Conservation (phyloP, 2,888 invertebrate species). For the Crocallis elinguaria region DNA sequence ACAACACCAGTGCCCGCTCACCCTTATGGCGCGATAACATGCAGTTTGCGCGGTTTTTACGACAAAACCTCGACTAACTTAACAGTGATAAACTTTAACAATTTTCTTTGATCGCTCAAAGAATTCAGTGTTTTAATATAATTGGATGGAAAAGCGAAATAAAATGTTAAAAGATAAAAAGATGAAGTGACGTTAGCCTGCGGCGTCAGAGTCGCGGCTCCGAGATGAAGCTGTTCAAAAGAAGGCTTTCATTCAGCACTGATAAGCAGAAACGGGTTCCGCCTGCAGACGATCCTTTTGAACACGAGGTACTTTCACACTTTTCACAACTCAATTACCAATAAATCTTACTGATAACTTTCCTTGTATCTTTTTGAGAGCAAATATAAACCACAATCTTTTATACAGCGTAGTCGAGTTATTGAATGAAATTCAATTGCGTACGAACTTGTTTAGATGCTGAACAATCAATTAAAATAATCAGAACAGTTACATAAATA, state of each 20-base stretch:
- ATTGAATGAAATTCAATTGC: constrained; percentile 5
- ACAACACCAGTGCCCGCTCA: constrained; percentile 28
- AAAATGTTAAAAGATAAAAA: constrained; percentile 45
- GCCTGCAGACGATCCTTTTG: constrained; percentile 76
- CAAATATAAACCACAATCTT: not conserved
- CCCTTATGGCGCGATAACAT: constrained; percentile 55
- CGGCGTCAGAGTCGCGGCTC: constrained; percentile 47
- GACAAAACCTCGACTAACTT: constrained; percentile 55
- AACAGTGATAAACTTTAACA: constrained; percentile 49
- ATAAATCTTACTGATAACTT: not conserved
- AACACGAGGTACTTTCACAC: constrained; percentile 71
- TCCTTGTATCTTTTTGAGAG: not conserved
- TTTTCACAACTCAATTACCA: constrained; percentile 21
- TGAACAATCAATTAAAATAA: constrained; percentile 14
- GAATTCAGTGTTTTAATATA: constrained; percentile 29
- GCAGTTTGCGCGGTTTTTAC: constrained; percentile 54
- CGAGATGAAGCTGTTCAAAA: constrained; percentile 82
- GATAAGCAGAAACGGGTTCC: constrained; percentile 81
- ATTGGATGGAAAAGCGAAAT: constrained; percentile 9
- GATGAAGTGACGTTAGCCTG: constrained; percentile 53
- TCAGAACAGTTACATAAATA: constrained; percentile 15
- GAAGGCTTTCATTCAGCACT: constrained; percentile 78
- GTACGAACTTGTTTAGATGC: constrained; percentile 3
- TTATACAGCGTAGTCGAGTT: not conserved
- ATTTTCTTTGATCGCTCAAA: constrained; percentile 55